Conservation (phyloP, 2,113 vertebrate genomes). For the Puntigrus tetrazona region DNA sequence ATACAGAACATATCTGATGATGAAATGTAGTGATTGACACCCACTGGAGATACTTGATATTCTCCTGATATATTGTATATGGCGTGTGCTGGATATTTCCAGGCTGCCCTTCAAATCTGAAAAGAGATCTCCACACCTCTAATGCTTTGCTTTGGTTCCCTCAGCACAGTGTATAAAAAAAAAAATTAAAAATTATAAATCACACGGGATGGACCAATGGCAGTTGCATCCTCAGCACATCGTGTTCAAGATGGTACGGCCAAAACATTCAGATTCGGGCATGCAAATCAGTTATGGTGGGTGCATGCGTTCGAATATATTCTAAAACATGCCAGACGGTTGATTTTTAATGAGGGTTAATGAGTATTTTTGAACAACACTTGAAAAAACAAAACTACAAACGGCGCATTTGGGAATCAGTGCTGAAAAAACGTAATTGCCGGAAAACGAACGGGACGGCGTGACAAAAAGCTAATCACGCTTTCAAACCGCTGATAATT, state of each 20-base stretch:
- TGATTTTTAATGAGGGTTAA: not conserved
- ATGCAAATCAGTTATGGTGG: not conserved
- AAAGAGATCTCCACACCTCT: conserved; percentile 25
- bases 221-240: not conserved
- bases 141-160: not conserved
- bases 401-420: conserved; percentile 35
- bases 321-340: not conserved
- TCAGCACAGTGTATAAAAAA: not conserved
- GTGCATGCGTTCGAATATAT: not conserved
- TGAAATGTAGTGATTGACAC: conserved; percentile 24
- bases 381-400: conserved; percentile 32
- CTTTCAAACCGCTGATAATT: conserved; percentile 25
- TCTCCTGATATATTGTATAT: conserved; percentile 1
- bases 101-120: conserved; percentile 31
- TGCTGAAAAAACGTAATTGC: not conserved
- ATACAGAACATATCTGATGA: not conserved
- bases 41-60: conserved; percentile 17
- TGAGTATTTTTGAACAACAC: conserved; percentile 14
- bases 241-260: not conserved
- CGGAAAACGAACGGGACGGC: not conserved
- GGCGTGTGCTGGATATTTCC: conserved; percentile 1
- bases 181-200: no score
- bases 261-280: conserved; percentile 9
- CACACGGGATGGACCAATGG: not conserved
- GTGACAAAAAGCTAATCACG: conserved; percentile 6